Conservation (phyloP, 1,140 invertebrate genomes). For the Drosophila melanica region DNA sequence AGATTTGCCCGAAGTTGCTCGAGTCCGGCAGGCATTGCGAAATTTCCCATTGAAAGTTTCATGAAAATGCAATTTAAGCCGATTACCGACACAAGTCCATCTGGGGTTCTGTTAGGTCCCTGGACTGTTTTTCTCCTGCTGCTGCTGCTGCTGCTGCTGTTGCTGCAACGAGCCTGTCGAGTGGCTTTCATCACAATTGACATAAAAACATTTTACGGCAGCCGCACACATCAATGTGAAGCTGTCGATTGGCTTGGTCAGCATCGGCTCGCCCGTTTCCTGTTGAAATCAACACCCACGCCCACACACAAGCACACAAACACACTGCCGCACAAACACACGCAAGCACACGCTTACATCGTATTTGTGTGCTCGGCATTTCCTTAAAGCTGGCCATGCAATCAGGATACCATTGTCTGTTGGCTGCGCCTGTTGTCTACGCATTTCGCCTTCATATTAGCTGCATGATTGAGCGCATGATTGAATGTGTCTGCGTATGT, state of each 20-base stretch:
- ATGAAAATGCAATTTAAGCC: conserved; percentile 69
- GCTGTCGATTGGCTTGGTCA: conserved; percentile 27
- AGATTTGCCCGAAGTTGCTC: conserved; percentile 7
- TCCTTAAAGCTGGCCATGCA: conserved; percentile 72
- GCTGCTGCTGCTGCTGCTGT: background rate
- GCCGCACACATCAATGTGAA: conserved; percentile 37
- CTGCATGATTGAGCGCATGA: conserved; percentile 70
- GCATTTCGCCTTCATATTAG: conserved; percentile 52
- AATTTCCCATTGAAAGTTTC: conserved; percentile 29
- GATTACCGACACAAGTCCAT: conserved; percentile 68
- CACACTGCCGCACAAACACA: conserved; percentile 1
- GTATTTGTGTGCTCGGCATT: conserved; percentile 40
- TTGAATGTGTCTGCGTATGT: conserved; percentile 50
- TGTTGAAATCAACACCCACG: conserved; percentile 27
- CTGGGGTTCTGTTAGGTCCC: background rate
- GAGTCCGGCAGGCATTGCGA: conserved; percentile 20
- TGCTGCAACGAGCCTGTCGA: conserved; percentile 8
- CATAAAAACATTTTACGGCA: conserved; percentile 45
- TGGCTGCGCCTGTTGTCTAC: conserved; percentile 28
- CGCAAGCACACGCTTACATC: conserved; percentile 1
- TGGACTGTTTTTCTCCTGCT: background rate
- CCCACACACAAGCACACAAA: conserved; percentile 10
- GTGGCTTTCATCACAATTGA: conserved; percentile 28
- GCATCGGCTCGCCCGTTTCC: conserved; percentile 25
- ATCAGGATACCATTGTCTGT: conserved; percentile 75